phyloP scores from a whole-genome alignment of 2,888 invertebrate species.

The Mesorhabditis spiculigera region DNA sequence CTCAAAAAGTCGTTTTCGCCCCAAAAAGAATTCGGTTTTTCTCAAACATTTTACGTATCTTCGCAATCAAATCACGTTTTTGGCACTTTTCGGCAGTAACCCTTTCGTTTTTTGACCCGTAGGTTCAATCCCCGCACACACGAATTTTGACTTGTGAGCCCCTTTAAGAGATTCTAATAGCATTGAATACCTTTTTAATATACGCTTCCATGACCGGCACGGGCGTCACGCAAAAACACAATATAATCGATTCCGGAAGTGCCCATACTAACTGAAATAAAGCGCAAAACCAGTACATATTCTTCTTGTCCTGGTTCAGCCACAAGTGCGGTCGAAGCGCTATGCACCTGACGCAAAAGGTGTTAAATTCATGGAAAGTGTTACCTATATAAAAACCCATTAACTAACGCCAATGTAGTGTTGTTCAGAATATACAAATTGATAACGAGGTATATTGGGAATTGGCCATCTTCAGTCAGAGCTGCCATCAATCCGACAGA shows the following conservation, averaged over 20 bases:
- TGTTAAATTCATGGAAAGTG: not conserved
- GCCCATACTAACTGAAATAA: not conserved
- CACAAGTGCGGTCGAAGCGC: not conserved
- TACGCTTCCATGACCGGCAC: not conserved
- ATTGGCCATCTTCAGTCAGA: no score
- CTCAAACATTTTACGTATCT: no score
- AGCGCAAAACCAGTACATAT: not conserved
- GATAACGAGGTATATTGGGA: no score
- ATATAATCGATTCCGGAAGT: not conserved
- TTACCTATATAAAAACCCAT: not conserved
- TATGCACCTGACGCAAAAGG: not conserved
- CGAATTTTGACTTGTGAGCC: not conserved
- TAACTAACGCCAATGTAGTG: constrained; percentile 2
- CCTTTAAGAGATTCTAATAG: no score
- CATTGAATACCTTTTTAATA: not conserved
- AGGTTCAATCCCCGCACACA: not conserved
- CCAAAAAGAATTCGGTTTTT: no score
- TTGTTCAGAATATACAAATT: not conserved
- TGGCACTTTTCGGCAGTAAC: no score
- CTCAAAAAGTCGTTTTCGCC: no score
- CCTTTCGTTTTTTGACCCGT: not conserved
- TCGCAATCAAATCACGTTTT: no score
- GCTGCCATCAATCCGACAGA: not conserved
- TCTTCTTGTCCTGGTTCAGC: not conserved
- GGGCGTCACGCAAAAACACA: not conserved